Evolutionary conservation across 2,888 invertebrate species (phyloP).

Genomic region (Nudaria mundana): DNA sequence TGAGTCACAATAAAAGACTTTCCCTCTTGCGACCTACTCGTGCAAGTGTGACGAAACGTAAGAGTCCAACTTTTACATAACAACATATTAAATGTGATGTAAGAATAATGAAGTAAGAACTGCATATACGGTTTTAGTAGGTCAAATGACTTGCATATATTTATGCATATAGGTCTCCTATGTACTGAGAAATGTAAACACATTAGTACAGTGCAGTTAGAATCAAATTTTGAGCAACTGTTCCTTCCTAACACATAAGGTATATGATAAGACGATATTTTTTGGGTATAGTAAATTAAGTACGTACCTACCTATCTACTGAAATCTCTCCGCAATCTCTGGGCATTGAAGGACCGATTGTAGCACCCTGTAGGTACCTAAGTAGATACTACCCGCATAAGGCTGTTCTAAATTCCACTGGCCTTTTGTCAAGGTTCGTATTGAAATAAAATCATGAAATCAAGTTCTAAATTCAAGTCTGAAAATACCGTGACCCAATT

Average conservation of each 20-base stretch:
- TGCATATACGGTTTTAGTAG: constrained; percentile 52
- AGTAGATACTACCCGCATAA: too few species aligned
- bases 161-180: constrained; percentile 22
- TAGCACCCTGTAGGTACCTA: too few species aligned
- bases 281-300: too few species aligned
- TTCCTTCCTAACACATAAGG: too few species aligned
- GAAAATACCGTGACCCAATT: constrained; percentile 57
- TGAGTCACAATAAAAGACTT: constrained; percentile 28
- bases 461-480: constrained; percentile 38
- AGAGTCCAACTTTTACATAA: constrained; percentile 47
- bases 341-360: too few species aligned
- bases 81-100: constrained; percentile 41
- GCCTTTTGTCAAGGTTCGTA: constrained; percentile 42
- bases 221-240: too few species aligned
- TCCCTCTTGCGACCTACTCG: constrained; percentile 37
- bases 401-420: too few species aligned
- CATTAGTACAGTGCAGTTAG: too few species aligned
- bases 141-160: constrained; percentile 19
- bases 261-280: too few species aligned
- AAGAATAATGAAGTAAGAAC: constrained; percentile 47
- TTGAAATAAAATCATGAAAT: constrained; percentile 39
- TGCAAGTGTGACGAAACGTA: constrained; percentile 27
- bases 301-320: too few species aligned
- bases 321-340: too few species aligned
- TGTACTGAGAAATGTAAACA: constrained; percentile 17